Percentiles rank a stretch among this genome's conserved stretches.
These are phyloP conservation scores for Ganaspis brasiliensis DNA, from an alignment of 2,888 invertebrate species.

Conservation along the genomic window DNA sequence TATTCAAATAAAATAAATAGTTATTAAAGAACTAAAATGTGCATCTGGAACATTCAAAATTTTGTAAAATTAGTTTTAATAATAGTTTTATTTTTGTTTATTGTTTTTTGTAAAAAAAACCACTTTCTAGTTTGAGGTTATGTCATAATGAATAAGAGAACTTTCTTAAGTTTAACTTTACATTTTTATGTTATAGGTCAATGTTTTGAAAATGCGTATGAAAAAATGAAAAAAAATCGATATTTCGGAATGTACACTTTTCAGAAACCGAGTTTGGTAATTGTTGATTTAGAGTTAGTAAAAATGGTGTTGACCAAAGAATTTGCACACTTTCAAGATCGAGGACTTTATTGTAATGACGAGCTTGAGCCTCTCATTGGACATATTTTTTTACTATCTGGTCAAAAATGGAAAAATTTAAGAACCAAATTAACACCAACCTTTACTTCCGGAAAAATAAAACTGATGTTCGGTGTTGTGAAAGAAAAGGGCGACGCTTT, in stretches of 20 bases:
- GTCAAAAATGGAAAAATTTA: constrained; percentile 67
- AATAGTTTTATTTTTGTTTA: too few species aligned
- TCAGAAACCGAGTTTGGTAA: constrained; percentile 60
- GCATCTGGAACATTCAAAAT: too few species aligned
- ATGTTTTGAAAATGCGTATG: constrained; percentile 9
- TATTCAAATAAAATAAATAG: too few species aligned
- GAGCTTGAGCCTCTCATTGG: constrained; percentile 59
- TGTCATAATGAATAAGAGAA: too few species aligned
- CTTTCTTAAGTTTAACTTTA: too few species aligned
- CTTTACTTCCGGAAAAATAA: constrained; percentile 72
- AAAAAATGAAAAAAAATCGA: constrained; percentile 47
- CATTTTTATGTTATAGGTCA: constrained; percentile 17
- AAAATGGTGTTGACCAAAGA: constrained; percentile 66
- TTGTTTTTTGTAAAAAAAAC: too few species aligned
- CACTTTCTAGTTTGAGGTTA: too few species aligned
- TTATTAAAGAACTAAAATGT: too few species aligned
- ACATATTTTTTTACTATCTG: constrained; percentile 59
- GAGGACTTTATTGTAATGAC: constrained; percentile 59
- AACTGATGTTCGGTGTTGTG: constrained; percentile 65
- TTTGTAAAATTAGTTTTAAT: too few species aligned
- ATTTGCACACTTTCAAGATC: constrained; percentile 67
- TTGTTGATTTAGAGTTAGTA: constrained; percentile 67
- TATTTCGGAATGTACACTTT: constrained; percentile 59
- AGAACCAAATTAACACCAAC: constrained; percentile 70
- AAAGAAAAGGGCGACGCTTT: constrained; percentile 61